Base-by-base conservation (phyloP, 2,797 vertebrate species). In the Phyllotis vaccarum region DNA sequence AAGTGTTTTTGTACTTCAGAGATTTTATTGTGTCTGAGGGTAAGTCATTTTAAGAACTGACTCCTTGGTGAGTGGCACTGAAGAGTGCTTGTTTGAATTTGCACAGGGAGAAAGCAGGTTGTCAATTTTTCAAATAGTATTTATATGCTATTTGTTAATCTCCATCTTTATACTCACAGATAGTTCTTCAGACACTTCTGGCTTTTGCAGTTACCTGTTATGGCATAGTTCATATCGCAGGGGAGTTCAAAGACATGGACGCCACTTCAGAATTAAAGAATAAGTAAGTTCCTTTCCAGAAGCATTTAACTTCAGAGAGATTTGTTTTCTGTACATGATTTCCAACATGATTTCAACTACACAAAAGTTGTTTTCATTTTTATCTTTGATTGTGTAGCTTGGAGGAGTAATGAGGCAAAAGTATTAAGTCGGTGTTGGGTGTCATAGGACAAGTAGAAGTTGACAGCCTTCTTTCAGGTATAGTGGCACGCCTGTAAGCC, bases 191-290 rank as follows among this genome's bases (percentile, higher is more conserved):
- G 98, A 99, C 99, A 16, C 99, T 99, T 64, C 98, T 99, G 97
- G 99, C 99, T 19, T 99, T 99, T 92, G 99, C 99, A 95, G 98
- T 99, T 95, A 99, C 99, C 91, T 99, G 99, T 98, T 99, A 99
- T 10, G 99, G 99, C 75, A 99, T 99, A 95, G 99, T 99, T 97
- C 99, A 99, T 96, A 99, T 99, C 86, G 99, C 99, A 94, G 99
- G 99, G 90, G 99, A 99, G 96, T 99, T 99, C 98, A 99, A 99
- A 99, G 99, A 99, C 98, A 99, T 99, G 99, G 99, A 99, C 96
- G 99, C 99, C 34, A 99, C 99, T 92, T 99, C 99, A 96, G 99
- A 99, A 98, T 99, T 99, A 97, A 99, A 99, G 99, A 99, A 99
- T 99, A 99, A 99, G 99, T 99, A 98, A 97, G 99, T 98, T 89